Conservation (phyloP, 2,888 invertebrate species). For the Hirtodrosophila confusa region DNA sequence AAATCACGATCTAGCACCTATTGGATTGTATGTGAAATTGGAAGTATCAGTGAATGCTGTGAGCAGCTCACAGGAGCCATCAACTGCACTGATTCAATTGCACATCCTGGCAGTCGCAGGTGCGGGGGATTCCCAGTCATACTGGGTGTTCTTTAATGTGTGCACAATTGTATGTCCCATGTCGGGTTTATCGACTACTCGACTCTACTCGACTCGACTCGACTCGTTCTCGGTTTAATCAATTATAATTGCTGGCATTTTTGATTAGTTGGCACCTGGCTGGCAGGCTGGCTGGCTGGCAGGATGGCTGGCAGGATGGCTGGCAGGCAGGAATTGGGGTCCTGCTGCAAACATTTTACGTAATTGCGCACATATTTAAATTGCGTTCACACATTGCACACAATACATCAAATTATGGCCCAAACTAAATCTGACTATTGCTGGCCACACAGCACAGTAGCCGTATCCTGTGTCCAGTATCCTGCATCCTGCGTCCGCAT, state of each 20-base stretch:
- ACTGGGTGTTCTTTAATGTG: too few species aligned
- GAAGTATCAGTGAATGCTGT: too few species aligned
- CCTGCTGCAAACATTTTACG: constrained; percentile 68
- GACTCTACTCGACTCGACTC: too few species aligned
- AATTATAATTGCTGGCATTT: constrained; percentile 77
- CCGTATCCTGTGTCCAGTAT: constrained; percentile 6
- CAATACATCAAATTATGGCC: constrained; percentile 72
- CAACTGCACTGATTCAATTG: constrained; percentile 35
- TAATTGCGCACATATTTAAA: constrained; percentile 76
- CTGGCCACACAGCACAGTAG: constrained; percentile 15
- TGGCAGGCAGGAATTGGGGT: constrained; percentile 51
- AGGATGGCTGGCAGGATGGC: constrained; percentile 47
- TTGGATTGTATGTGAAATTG: too few species aligned
- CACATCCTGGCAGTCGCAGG: constrained; percentile 7
- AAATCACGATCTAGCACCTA: too few species aligned
- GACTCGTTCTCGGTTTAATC: constrained; percentile 62
- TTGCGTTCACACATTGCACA: constrained; percentile 61
- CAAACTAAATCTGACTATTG: constrained; percentile 49
- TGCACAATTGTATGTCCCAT: too few species aligned
- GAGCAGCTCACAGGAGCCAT: background rate
- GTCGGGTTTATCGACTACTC: too few species aligned
- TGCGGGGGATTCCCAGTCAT: constrained; percentile 14
- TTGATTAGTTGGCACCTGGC: constrained; percentile 76
- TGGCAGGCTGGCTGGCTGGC: background rate
- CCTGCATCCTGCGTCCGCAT: constrained; percentile 21